These are phyloP conservation scores for Hypomecis atomaria DNA, from an alignment of 2,888 invertebrate genomes.

Conservation along the genomic window DNA sequence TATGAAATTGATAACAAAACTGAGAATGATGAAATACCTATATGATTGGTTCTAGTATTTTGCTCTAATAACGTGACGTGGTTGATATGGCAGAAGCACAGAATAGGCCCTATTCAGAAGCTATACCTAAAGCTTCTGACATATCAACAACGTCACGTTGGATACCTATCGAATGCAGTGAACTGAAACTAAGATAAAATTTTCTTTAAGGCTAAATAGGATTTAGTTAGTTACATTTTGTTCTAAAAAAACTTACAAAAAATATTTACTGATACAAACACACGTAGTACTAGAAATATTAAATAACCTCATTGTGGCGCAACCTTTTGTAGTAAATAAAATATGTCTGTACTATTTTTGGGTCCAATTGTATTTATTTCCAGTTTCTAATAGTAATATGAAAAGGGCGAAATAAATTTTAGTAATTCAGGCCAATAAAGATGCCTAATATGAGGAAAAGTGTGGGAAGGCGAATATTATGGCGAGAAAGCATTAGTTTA, in stretches of 20 bases:
- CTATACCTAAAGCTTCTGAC: no score
- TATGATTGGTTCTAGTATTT: no score
- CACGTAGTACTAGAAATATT: not conserved
- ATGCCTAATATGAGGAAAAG: constrained; percentile 9
- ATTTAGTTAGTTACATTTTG: no score
- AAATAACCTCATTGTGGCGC: not conserved
- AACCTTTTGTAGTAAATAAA: no score
- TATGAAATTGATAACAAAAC: not conserved
- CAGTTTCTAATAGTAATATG: not conserved
- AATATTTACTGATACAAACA: not conserved
- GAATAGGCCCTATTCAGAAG: no score
- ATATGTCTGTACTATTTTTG: not conserved
- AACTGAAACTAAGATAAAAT: no score
- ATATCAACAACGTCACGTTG: no score
- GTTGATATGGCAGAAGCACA: no score
- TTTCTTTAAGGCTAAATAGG: no score
- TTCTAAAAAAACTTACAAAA: not conserved
- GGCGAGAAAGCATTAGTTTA: not conserved
- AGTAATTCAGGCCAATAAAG: constrained; percentile 16
- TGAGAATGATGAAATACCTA: no score
- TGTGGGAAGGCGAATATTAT: constrained; percentile 10
- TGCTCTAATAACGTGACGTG: no score
- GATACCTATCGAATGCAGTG: no score
- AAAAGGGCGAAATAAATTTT: constrained; percentile 5
- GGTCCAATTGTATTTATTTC: not conserved